These are phyloP conservation scores for Cervus canadensis DNA, from an alignment of 2,113 vertebrate species.

Conservation along the genomic window DNA sequence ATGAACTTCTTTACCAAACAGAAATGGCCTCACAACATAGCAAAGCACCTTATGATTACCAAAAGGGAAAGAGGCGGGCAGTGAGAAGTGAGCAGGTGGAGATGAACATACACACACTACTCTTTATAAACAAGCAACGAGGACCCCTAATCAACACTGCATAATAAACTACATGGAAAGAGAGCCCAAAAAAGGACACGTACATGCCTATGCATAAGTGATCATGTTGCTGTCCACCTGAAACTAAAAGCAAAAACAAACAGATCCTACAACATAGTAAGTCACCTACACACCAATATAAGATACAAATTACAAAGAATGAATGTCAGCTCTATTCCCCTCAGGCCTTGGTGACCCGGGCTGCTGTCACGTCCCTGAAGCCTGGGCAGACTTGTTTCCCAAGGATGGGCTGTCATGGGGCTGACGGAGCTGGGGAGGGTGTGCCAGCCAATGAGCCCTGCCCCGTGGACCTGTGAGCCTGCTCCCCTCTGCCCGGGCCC, in stretches of 20 bases:
- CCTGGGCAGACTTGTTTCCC: neutral
- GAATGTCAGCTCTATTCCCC: neutral
- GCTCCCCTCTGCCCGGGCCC: neutral
- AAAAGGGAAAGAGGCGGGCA: neutral
- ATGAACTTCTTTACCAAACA: neutral
- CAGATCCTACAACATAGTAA: neutral
- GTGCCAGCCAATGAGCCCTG: neutral
- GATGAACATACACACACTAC: neutral
- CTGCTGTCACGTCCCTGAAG: neutral
- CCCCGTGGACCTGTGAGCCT: fast-evolving
- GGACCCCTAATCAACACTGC: neutral
- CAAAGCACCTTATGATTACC: neutral
- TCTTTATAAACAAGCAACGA: neutral
- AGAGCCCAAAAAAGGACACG: neutral
- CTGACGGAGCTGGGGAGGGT: neutral
- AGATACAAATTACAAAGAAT: neutral
- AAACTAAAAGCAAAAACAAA: neutral
- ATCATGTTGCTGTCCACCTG: neutral
- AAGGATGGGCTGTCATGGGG: fast-evolving
- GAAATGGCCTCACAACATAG: neutral
- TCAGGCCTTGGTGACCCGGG: neutral
- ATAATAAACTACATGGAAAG: neutral
- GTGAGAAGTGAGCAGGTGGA: neutral
- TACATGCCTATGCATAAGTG: neutral
- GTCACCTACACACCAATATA: neutral